phyloP scores from a whole-genome alignment of 2,113 vertebrate species.

The Dendropsophus ebraccatus region DNA sequence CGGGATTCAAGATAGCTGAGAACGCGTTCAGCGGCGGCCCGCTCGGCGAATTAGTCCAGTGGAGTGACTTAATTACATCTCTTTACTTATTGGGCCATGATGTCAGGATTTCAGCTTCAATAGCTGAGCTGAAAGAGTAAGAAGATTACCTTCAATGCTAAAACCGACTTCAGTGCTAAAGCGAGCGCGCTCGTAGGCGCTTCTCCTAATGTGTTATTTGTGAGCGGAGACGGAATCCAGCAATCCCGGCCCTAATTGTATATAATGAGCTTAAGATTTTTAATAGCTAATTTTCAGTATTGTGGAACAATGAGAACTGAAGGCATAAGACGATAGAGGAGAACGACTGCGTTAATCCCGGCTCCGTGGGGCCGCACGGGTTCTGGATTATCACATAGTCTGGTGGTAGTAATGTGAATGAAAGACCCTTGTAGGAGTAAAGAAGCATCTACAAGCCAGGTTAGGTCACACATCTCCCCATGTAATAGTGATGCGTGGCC shows the following conservation, averaged over 20 bases:
- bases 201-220: constrained; percentile 73
- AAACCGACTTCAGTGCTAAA: constrained; percentile 65
- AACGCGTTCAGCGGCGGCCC: constrained; percentile 97
- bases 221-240: constrained; percentile 51
- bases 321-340: no score
- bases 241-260: constrained; percentile 72
- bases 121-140: constrained; percentile 99
- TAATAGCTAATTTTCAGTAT: no score
- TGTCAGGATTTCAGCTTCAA: constrained; percentile 93
- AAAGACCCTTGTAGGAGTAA: no score
- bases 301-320: no score
- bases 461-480: no score
- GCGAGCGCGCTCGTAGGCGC: constrained; percentile 68
- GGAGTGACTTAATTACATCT: constrained; percentile 99
- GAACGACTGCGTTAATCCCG: no score
- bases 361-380: no score
- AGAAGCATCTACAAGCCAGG: no score
- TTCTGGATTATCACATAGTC: no score
- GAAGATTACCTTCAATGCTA: constrained; percentile 78
- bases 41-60: constrained; percentile 96
- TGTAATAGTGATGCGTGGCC: no score
- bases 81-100: constrained; percentile 98
- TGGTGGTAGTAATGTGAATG: no score
- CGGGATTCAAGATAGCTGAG: constrained; percentile 99
- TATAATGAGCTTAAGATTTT: constrained; percentile 74